Evolutionary conservation across 2,888 invertebrate genomes (phyloP).

Genomic region (Pristionchus maxplancki): DNA sequence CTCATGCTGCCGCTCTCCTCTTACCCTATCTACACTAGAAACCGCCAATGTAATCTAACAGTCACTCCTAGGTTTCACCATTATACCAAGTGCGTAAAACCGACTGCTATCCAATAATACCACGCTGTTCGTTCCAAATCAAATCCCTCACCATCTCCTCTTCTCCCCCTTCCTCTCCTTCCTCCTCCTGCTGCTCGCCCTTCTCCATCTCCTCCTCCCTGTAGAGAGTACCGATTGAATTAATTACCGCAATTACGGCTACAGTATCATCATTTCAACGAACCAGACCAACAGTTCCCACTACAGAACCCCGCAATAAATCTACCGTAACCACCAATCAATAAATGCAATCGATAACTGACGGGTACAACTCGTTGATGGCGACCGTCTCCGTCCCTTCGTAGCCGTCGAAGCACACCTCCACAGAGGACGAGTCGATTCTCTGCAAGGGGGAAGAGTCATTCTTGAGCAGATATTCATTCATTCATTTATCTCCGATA

Average conservation of each 20-base stretch:
- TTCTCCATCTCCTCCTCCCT: constrained; percentile 59
- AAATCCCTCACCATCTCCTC: neutral
- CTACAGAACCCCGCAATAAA: too few species aligned
- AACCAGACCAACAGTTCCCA: too few species aligned
- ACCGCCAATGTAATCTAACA: too few species aligned
- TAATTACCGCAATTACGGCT: neutral
- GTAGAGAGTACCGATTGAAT: constrained; percentile 12
- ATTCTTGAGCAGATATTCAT: too few species aligned
- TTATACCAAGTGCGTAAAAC: too few species aligned
- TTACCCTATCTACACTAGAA: too few species aligned
- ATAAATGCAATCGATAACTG: constrained; percentile 44
- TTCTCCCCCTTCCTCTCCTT: neutral
- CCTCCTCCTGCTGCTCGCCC: constrained; percentile 54
- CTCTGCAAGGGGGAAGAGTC: neutral
- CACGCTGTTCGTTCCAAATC: too few species aligned
- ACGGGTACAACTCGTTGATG: constrained; percentile 56
- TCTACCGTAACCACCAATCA: neutral
- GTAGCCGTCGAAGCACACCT: constrained; percentile 57
- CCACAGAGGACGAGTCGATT: constrained; percentile 37
- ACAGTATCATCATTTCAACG: neutral
- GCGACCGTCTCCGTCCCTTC: constrained; percentile 54
- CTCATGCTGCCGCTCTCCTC: constrained; percentile 51
- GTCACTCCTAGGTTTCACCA: too few species aligned
- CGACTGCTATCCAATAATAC: too few species aligned
- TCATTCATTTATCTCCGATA: too few species aligned